Percentiles rank a stretch among this genome's conserved stretches.
Conservation (phyloP, 2,113 vertebrate species). For the Petaurus breviceps region DNA sequence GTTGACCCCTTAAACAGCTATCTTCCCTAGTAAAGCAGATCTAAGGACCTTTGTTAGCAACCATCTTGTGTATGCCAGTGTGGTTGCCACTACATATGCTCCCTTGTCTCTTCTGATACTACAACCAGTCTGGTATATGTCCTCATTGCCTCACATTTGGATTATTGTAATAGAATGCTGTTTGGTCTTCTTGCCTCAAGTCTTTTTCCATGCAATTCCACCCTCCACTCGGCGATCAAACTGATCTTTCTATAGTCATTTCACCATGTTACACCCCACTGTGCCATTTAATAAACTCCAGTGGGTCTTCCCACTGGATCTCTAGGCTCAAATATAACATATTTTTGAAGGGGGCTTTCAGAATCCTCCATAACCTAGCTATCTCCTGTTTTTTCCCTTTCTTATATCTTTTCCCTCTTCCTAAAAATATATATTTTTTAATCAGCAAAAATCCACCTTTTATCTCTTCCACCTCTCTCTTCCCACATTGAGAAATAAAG, state of each 20-base stretch:
- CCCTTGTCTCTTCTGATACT: background rate
- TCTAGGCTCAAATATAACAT: background rate
- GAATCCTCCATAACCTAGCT: background rate
- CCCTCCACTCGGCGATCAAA: background rate
- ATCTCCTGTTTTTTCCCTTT: background rate
- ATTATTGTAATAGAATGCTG: background rate
- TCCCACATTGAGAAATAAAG: background rate
- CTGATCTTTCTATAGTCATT: background rate
- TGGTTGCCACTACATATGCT: background rate
- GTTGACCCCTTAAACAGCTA: too few species aligned
- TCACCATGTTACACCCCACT: background rate
- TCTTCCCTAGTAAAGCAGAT: too few species aligned
- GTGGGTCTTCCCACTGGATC: background rate
- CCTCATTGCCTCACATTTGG: background rate
- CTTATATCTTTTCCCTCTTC: background rate
- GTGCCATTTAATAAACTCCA: background rate
- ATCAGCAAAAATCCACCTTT: background rate
- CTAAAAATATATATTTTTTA: background rate
- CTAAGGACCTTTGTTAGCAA: too few species aligned
- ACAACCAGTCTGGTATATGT: background rate
- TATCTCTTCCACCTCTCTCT: background rate
- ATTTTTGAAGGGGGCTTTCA: background rate
- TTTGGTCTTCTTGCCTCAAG: background rate
- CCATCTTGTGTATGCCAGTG: too few species aligned
- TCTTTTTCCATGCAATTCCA: background rate